phyloP scores from a whole-genome alignment of 1,140 invertebrate species.

The Megalonaias nervosa region DNA sequence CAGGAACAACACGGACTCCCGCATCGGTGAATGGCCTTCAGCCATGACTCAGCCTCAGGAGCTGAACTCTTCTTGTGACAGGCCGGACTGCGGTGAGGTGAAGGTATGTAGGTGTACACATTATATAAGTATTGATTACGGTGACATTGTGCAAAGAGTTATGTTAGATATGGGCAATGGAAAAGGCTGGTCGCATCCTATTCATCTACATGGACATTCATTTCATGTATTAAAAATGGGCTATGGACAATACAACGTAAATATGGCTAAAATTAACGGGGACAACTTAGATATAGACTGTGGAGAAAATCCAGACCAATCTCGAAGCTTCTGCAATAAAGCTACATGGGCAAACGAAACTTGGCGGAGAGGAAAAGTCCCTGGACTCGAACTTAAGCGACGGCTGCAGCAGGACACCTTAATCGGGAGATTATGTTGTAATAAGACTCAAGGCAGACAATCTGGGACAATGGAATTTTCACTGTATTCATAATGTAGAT shows the following conservation, averaged over 20 bases:
- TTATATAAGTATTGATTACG: slow-evolving; percentile 9
- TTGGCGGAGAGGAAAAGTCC: slow-evolving; percentile 28
- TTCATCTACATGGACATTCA: slow-evolving; percentile 30
- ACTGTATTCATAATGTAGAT: slow-evolving; percentile 35
- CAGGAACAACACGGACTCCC: slow-evolving; percentile 15
- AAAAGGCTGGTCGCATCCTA: slow-evolving; percentile 23
- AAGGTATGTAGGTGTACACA: slow-evolving; percentile 24
- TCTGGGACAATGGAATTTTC: slow-evolving; percentile 70
- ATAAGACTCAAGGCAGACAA: slow-evolving; percentile 82
- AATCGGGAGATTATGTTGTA: slow-evolving; percentile 78
- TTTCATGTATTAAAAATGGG: neutral
- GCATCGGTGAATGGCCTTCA: slow-evolving; percentile 32
- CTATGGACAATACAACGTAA: no score
- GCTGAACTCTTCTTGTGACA: slow-evolving; percentile 10
- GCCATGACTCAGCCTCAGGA: slow-evolving; percentile 17
- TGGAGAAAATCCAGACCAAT: no score
- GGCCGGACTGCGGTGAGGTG: slow-evolving; percentile 6
- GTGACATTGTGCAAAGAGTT: slow-evolving; percentile 10
- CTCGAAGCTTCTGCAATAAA: slow-evolving; percentile 37
- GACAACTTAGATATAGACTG: no score
- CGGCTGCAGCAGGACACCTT: slow-evolving; percentile 81
- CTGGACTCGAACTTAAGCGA: slow-evolving; percentile 65
- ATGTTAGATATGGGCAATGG: slow-evolving; percentile 21
- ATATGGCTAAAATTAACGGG: no score
- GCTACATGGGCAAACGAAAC: slow-evolving; percentile 41